Evolutionary conservation across 2,797 vertebrate genomes (phyloP), one percentile per base, ranked within the genome.

Genomic region (Enoplosus armatus): DNA sequence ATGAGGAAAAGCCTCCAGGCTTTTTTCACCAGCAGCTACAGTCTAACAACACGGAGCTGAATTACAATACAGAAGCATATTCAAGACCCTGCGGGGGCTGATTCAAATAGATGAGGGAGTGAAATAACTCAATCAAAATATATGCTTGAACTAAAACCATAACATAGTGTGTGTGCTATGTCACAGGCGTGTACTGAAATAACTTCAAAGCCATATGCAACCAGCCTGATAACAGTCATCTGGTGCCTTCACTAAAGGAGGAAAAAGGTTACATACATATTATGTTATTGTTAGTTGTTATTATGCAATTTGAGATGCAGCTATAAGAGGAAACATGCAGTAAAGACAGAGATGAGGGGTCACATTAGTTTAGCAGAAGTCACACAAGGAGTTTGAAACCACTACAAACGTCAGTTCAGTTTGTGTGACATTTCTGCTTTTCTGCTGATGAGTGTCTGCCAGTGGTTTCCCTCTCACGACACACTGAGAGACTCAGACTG

Each of bases 381-480:
- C 58, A 20, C 0, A 26, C 15, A 35, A 3, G 39, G n/a, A 22
- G 48, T 39, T 48, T 33, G 35, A 64, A 51, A 61, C 22, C n/a
- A 58, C 9, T 3, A 1, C 53, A 45, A 8, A 14, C 2, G 9
- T 37, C 16, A 68, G 7, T 22, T 8, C 14, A 62, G 33, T n/a
- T 12, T 39, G 0, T 37, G 60, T 59, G 50, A 33, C 51, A 71
- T 18, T 33, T 0, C 53, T 47, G 35, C 7, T 50, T 75, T 75
- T 65, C 61, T 85, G 84, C 76, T 77, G 61, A 76, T 75, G 60
- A 16, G 15, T 41, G 67, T 80, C 53, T 31, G n/a, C 31, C 54
- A 15, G 61, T 11, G 33, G 35, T 45, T 74, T 54, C 4, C 31
- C 51, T 22, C 77, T 71, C 65, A 31, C 26, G 3, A 63, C 64